These are phyloP conservation scores for Phthorimaea operculella DNA, from an alignment of 1,140 invertebrate genomes.

Conservation along the genomic window DNA sequence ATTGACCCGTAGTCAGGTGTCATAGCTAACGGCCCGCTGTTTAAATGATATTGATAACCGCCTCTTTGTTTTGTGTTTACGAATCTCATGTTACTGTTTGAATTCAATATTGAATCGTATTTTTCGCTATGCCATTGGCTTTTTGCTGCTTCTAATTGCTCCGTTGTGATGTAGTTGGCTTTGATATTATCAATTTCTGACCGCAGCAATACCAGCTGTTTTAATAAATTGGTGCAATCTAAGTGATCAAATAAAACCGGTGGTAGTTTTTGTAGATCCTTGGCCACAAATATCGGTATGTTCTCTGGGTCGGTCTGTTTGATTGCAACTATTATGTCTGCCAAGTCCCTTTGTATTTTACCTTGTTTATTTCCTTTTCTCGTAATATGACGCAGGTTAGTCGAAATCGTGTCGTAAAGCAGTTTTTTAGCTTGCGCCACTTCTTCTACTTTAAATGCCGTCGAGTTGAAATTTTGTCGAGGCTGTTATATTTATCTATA, in stretches of 20 bases:
- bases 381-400: conserved; percentile 1
- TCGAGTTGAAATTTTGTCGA: no score
- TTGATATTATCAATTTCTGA: neutral
- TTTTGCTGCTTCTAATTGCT: neutral
- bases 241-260: neutral
- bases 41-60: neutral
- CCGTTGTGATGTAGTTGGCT: neutral
- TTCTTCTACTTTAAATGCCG: neutral
- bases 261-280: neutral
- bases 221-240: conserved; percentile 4
- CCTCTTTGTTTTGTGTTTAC: no score
- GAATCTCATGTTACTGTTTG: neutral
- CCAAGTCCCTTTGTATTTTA: conserved; percentile 5
- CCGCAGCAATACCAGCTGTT: neutral
- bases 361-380: conserved; percentile 3
- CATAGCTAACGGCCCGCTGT: neutral
- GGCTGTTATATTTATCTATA: conserved; percentile 7
- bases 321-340: neutral
- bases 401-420: neutral
- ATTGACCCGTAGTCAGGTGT: neutral
- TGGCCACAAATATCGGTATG: conserved; percentile 7
- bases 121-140: neutral
- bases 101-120: neutral
- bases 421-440: conserved; percentile 2
- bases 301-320: conserved; percentile 1